Evolutionary conservation across 37 sponge, comb jelly and placozoan species (phyloP), one percentile per base, ranked within the genome.

Genomic region (Eunapius fragilis): DNA sequence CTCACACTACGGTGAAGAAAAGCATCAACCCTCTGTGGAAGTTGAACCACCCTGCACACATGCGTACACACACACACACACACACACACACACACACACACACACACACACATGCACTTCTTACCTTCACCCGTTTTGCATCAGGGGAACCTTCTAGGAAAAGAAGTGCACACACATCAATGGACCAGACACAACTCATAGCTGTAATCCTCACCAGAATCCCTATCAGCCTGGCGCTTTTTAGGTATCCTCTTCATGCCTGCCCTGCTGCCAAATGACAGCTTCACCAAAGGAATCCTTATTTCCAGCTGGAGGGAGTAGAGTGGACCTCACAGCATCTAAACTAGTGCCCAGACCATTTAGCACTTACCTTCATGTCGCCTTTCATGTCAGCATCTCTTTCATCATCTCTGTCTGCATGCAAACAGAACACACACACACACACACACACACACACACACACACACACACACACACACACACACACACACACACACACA

Each of bases 191-290:
- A 70, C 31, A 72, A 17, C 25, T n/a, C 31, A 72, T 27, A n/a
- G n/a, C n/a, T n/a, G n/a, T 7, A 27, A 28, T 6, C 71, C 25
- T 70, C 25, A n/a, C 27, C 27, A 27, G 71, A 70, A 7, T 28
- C 25, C 27, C 27, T 27, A 3, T 77, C 79, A 9, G 69, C 83
- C 30, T 82, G 79, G 45, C 89, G 85, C 48, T 88, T 89, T 85
- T 89, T 93, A 2, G 94, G 90, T 35, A 89, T 93, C 77, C 75
- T 84, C 80, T 89, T 89, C 38, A 89, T 11, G 0, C 87, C 87
- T 33, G 80, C 47, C 0, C 38, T 38, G 71, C 84, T 84, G 31
- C 85, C 75, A 84, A 89, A 93, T 27, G 82, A 48, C 74, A 93
- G 50, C 68, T 82, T 74, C 10, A 90, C 85, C 28, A 86, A 87